phyloP scores from a whole-genome alignment of 2,797 vertebrate genomes.

The Pseudochirops cupreus region DNA sequence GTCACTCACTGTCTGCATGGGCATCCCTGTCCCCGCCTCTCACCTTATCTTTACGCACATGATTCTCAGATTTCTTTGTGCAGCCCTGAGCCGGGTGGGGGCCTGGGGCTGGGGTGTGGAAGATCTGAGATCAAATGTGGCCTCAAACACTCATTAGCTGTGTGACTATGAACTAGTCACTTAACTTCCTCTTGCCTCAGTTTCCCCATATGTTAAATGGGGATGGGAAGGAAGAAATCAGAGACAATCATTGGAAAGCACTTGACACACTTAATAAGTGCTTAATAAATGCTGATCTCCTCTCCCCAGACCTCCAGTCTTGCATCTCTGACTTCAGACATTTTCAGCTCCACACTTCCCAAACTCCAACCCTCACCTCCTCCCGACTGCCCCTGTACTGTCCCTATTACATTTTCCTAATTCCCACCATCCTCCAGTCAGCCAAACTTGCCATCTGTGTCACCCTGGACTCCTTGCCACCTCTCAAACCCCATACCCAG shows the following conservation, averaged over 20 bases:
- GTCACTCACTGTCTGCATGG: background rate
- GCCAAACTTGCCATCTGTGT: no score
- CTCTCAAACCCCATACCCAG: background rate
- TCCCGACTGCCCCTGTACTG: background rate
- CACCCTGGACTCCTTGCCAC: background rate
- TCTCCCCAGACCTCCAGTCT: background rate
- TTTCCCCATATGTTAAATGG: background rate
- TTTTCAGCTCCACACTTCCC: background rate
- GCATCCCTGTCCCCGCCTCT: background rate
- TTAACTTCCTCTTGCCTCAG: background rate
- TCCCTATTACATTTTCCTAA: background rate
- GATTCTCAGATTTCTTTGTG: background rate
- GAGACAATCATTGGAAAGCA: background rate
- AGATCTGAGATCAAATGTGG: background rate
- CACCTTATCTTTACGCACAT: background rate
- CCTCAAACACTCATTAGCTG: background rate
- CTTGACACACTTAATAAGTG: background rate
- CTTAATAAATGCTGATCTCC: background rate
- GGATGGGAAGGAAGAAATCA: background rate
- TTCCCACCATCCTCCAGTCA: background rate
- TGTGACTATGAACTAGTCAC: background rate
- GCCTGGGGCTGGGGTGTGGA: background rate
- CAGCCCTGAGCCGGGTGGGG: background rate
- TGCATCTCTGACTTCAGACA: background rate
- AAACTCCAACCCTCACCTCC: background rate